A percentile compares a stretch with the other conserved stretches of the same genome.
These are phyloP conservation scores for Chelon labrosus DNA, from an alignment of 2,797 vertebrate species.

Conservation along the genomic window DNA sequence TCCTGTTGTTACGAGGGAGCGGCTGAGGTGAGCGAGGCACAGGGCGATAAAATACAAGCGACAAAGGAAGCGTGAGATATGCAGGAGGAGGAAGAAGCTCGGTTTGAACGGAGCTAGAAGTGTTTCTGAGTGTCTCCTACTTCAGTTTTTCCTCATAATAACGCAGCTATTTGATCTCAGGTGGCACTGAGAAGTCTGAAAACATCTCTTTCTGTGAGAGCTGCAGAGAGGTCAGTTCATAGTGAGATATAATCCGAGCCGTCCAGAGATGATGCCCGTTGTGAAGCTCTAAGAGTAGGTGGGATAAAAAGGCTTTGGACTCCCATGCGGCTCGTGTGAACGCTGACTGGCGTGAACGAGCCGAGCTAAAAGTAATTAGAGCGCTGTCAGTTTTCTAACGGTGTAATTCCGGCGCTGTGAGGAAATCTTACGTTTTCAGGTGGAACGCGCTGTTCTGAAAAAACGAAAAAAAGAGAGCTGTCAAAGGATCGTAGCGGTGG, in stretches of 20 bases:
- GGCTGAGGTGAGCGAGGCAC: background rate
- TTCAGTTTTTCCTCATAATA: background rate
- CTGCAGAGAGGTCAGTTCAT: background rate
- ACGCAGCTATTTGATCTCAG: constrained; percentile 8
- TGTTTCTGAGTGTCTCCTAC: constrained; percentile 28
- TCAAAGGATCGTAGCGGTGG: background rate
- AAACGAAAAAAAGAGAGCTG: background rate
- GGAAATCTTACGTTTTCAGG: background rate
- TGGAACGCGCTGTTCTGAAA: background rate
- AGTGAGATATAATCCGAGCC: background rate
- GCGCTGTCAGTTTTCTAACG: background rate
- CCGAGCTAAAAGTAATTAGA: background rate
- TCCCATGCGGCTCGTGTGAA: too few relatives aligned
- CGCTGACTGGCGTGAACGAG: background rate
- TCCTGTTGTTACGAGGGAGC: constrained; percentile 45
- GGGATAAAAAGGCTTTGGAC: too few relatives aligned
- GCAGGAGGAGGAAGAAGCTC: background rate
- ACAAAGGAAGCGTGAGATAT: background rate
- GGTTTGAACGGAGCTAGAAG: background rate
- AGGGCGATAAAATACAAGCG: background rate
- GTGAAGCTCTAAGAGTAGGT: too few relatives aligned
- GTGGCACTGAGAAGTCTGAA: constrained; percentile 6
- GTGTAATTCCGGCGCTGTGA: background rate
- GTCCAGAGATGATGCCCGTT: too few relatives aligned
- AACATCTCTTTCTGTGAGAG: background rate